These are phyloP conservation scores for Sardina pilchardus DNA, from an alignment of 2,113 vertebrate genomes.

Conservation along the genomic window DNA sequence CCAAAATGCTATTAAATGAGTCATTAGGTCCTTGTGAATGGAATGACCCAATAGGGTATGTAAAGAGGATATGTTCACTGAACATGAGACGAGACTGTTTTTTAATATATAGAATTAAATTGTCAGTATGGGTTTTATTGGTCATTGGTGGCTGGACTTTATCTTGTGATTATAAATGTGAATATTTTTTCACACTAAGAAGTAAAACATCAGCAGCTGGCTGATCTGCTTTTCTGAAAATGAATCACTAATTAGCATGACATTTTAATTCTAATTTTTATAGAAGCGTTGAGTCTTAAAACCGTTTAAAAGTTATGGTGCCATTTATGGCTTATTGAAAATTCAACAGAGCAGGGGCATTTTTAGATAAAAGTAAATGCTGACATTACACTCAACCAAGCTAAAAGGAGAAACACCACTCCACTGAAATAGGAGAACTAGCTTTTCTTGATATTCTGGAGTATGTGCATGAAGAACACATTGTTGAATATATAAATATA, in stretches of 20 bases:
- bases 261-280: background rate
- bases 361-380: background rate
- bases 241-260: background rate
- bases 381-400: background rate
- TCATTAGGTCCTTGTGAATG: no score
- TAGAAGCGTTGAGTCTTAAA: background rate
- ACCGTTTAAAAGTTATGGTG: background rate
- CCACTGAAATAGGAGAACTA: background rate
- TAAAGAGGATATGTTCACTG: no score
- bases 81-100: no score
- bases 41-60: no score
- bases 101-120: background rate
- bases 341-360: background rate
- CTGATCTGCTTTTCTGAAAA: background rate
- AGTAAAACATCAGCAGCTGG: background rate
- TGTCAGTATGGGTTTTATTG: background rate
- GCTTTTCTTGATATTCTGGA: background rate
- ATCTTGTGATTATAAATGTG: background rate
- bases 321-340: background rate
- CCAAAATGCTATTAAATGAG: no score
- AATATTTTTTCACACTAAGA: background rate
- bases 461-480: background rate
- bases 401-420: background rate
- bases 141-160: background rate
- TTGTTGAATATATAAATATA: background rate